Conservation (phyloP, 2,888 invertebrate species). For the Catocala sponsa region DNA sequence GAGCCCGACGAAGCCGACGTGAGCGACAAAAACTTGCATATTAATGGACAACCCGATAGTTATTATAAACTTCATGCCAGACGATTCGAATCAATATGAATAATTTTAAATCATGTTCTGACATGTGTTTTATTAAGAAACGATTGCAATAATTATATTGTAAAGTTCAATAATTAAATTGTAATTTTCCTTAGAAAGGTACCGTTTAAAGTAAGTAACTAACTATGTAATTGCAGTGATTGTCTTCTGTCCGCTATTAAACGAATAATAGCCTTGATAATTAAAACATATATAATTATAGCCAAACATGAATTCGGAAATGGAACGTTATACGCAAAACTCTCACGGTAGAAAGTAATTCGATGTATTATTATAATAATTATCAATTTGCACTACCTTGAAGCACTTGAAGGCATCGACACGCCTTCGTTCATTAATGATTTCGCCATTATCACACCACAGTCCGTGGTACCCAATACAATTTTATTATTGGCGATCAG, state of each 20-base stretch:
- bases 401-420: conserved; percentile 44
- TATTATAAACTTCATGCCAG: conserved; percentile 31
- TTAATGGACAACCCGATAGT: conserved; percentile 31
- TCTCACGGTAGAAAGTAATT: background rate
- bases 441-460: conserved; percentile 45
- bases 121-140: background rate
- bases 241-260: too few relatives aligned
- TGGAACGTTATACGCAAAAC: background rate
- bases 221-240: too few relatives aligned
- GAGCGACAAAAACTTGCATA: conserved; percentile 47
- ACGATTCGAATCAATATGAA: background rate
- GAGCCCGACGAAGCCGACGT: conserved; percentile 39
- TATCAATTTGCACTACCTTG: conserved; percentile 21
- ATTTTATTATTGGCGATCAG: conserved; percentile 38
- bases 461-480: conserved; percentile 52
- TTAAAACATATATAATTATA: too few relatives aligned
- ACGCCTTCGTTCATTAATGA: conserved; percentile 54
- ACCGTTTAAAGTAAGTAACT: too few relatives aligned
- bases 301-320: background rate
- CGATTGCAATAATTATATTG: background rate
- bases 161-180: too few relatives aligned
- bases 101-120: background rate
- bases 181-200: too few relatives aligned
- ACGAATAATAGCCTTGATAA: too few relatives aligned
- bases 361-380: too few relatives aligned